Conservation (phyloP, 2,797 vertebrate genomes). For the Intellagama lesueurii region DNA sequence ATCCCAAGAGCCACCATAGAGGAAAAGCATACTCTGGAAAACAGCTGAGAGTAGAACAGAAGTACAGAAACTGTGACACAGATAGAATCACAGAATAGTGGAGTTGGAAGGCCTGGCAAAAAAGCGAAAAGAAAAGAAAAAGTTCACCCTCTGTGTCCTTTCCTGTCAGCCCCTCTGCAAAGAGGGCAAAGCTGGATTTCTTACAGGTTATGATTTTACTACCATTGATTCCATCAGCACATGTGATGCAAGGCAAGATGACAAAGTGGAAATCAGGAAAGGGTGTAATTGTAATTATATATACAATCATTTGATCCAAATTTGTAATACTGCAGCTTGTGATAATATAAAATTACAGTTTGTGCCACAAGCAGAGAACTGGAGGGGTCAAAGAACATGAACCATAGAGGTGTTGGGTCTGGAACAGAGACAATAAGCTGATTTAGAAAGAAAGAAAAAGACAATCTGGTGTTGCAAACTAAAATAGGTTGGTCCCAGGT, state of each 20-base stretch:
- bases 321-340: not conserved
- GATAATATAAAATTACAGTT: not conserved
- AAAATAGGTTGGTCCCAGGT: not conserved
- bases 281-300: conserved; percentile 3
- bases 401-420: not conserved
- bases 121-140: no score
- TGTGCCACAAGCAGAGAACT: conserved; percentile 4
- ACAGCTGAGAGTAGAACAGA: not conserved
- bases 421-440: not conserved
- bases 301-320: not conserved
- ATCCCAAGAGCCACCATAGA: not conserved
- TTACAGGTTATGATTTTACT: conserved; percentile 28
- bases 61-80: no score
- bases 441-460: not conserved
- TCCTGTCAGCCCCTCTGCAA: not conserved
- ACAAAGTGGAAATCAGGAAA: conserved; percentile 15
- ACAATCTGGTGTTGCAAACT: not conserved
- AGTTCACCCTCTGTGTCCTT: no score
- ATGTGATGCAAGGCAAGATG: conserved; percentile 1
- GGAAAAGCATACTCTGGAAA: not conserved
- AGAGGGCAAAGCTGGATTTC: not conserved
- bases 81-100: no score
- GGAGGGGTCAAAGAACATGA: not conserved
- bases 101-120: no score
- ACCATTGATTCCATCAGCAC: not conserved